Conservation (phyloP, 2,797 vertebrate genomes). For the Clarias laeviceps region DNA sequence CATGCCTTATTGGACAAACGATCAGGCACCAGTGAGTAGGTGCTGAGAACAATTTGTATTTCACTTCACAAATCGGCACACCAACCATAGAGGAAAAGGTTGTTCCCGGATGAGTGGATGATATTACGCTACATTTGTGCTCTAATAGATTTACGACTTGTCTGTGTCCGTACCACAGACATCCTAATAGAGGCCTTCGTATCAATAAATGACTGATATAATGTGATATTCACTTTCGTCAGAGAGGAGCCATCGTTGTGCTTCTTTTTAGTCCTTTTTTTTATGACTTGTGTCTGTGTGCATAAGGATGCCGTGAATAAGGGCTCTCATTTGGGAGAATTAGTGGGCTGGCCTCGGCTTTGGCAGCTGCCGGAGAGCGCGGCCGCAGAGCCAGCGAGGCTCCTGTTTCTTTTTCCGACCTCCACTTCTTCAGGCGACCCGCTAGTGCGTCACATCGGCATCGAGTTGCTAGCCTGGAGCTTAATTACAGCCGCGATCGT, state of each 20-base stretch:
- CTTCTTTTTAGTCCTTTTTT: constrained; percentile 50
- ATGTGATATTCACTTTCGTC: constrained; percentile 44
- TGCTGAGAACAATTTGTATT: constrained; percentile 13
- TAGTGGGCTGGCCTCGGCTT: constrained; percentile 71
- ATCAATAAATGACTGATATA: constrained; percentile 29
- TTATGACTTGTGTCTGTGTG: constrained; percentile 54
- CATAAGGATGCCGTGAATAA: constrained; percentile 72
- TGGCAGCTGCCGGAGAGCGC: constrained; percentile 63
- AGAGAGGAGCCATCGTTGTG: constrained; percentile 33
- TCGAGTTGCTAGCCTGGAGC: constrained; percentile 71
- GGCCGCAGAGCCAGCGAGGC: constrained; percentile 70
- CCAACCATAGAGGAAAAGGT: constrained; percentile 9
- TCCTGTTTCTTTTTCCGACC: constrained; percentile 75
- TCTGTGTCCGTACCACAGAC: constrained; percentile 28
- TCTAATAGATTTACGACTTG: constrained; percentile 28
- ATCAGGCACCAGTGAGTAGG: constrained; percentile 26
- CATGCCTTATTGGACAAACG: constrained; percentile 46
- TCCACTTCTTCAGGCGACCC: constrained; percentile 70
- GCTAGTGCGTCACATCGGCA: constrained; percentile 75
- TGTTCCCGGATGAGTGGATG: neutral
- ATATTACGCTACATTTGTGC: constrained; percentile 8
- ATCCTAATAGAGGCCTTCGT: constrained; percentile 36
- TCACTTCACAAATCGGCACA: constrained; percentile 9
- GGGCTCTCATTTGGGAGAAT: constrained; percentile 71
- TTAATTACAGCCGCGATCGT: constrained; percentile 66